Evolutionary conservation across 2,797 vertebrate species (phyloP).

Genomic region (Oreonectes daqikongensis): DNA sequence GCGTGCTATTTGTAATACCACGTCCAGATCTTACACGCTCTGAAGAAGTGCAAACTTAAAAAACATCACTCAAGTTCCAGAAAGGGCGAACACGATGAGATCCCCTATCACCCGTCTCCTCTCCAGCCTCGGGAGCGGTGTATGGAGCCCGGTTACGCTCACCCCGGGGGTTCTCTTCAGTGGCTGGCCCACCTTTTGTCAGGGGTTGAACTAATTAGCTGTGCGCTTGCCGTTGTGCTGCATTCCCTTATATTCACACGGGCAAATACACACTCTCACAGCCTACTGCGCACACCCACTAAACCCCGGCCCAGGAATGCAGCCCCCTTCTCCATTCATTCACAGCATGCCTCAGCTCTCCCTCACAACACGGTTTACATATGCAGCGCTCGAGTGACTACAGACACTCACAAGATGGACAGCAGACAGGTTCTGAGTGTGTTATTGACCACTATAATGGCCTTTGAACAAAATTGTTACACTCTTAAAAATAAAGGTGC

Average conservation of each 20-base stretch:
- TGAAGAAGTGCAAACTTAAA: conserved; percentile 60
- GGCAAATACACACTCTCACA: conserved; percentile 57
- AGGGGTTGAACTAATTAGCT: conserved; percentile 87
- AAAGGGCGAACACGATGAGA: conserved; percentile 25
- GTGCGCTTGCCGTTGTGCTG: conserved; percentile 73
- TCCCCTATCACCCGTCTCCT: conserved; percentile 31
- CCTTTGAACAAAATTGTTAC: too few species aligned
- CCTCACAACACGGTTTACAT: conserved; percentile 42
- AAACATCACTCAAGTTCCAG: conserved; percentile 58
- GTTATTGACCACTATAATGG: conserved; percentile 14
- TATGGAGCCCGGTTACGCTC: conserved; percentile 71
- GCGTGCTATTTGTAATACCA: too few species aligned
- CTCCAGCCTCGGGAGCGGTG: conserved; percentile 74
- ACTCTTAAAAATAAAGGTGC: too few species aligned
- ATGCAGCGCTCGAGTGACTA: conserved; percentile 26
- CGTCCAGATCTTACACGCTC: conserved; percentile 70
- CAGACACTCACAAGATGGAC: conserved; percentile 31
- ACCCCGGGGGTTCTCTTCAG: conserved; percentile 79
- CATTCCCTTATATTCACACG: conserved; percentile 59
- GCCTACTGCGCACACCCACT: conserved; percentile 62
- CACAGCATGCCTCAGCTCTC: conserved; percentile 48
- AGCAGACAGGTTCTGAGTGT: conserved; percentile 9
- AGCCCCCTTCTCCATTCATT: conserved; percentile 68
- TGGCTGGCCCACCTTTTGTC: conserved; percentile 87
- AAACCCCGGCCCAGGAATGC: conserved; percentile 76